phyloP scores from a whole-genome alignment of 2,888 invertebrate species.

The Ichneumoninae sp. region DNA sequence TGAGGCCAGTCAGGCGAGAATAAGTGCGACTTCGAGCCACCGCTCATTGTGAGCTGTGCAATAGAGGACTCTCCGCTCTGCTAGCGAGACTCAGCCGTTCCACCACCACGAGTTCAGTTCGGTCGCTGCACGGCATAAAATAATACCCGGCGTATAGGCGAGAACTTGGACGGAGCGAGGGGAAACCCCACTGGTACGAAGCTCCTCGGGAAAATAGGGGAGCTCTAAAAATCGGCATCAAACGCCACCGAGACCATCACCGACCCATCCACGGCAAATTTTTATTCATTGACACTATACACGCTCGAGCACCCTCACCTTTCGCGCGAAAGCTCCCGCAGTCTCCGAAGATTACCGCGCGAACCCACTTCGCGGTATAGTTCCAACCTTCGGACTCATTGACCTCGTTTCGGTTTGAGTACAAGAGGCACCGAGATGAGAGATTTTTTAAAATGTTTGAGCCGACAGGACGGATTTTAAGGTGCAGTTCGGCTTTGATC shows the following conservation, averaged over 20 bases:
- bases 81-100: conserved; percentile 41
- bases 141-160: conserved; percentile 72
- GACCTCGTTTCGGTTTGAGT: background rate
- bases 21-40: conserved; percentile 81
- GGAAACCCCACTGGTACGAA: conserved; percentile 30
- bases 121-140: conserved; percentile 72
- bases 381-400: conserved; percentile 9
- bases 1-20: conserved; percentile 80
- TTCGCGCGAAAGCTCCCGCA: conserved; percentile 66
- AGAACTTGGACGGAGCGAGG: conserved; percentile 33
- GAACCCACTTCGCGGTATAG: conserved; percentile 3
- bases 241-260: conserved; percentile 73
- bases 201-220: conserved; percentile 67
- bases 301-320: conserved; percentile 76
- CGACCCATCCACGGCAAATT: conserved; percentile 79
- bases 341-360: conserved; percentile 11
- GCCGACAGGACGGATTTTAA: background rate
- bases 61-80: conserved; percentile 58
- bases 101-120: conserved; percentile 59
- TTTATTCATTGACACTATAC: conserved; percentile 84
- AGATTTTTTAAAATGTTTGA: background rate
- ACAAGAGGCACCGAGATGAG: background rate
- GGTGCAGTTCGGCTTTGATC: too few species aligned
- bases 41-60: conserved; percentile 80
- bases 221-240: conserved; percentile 81